A percentile compares a stretch with the other conserved stretches of the same genome.
These are phyloP conservation scores for Kryphioiulus occultus DNA, from an alignment of 2,888 invertebrate genomes.

Conservation along the genomic window DNA sequence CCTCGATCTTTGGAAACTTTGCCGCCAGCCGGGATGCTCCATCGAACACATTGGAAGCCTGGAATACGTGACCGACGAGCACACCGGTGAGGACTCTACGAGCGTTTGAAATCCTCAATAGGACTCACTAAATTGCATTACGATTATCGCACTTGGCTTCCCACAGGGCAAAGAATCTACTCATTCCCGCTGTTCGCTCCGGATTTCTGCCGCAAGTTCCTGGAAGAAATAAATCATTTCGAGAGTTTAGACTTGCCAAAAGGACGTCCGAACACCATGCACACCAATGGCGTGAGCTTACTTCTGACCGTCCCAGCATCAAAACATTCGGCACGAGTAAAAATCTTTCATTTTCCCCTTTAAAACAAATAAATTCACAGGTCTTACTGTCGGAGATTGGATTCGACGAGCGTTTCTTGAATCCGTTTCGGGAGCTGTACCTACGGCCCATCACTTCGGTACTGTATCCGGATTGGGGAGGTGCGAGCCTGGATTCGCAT, in stretches of 20 bases:
- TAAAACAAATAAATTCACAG: constrained; percentile 56
- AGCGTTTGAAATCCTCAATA: background rate
- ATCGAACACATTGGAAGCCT: background rate
- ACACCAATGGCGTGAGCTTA: constrained; percentile 62
- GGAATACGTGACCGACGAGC: background rate
- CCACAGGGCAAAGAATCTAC: constrained; percentile 60
- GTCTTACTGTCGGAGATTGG: constrained; percentile 63
- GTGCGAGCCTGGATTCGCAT: constrained; percentile 62
- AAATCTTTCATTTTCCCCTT: background rate
- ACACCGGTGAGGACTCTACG: background rate
- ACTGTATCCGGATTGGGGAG: constrained; percentile 62
- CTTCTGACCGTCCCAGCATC: background rate
- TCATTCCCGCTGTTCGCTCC: constrained; percentile 62
- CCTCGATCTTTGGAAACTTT: background rate
- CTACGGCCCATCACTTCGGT: constrained; percentile 59
- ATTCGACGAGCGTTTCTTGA: constrained; percentile 61
- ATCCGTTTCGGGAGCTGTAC: constrained; percentile 60
- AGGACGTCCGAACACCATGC: constrained; percentile 65
- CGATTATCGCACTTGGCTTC: background rate
- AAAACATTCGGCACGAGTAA: background rate
- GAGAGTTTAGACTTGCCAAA: constrained; percentile 61
- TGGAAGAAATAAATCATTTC: constrained; percentile 63
- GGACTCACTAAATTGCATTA: background rate
- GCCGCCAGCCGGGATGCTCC: background rate
- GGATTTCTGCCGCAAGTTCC: constrained; percentile 61